These are phyloP conservation scores for Eremobia ochroleuca DNA, from an alignment of 2,888 invertebrate genomes.

Conservation along the genomic window DNA sequence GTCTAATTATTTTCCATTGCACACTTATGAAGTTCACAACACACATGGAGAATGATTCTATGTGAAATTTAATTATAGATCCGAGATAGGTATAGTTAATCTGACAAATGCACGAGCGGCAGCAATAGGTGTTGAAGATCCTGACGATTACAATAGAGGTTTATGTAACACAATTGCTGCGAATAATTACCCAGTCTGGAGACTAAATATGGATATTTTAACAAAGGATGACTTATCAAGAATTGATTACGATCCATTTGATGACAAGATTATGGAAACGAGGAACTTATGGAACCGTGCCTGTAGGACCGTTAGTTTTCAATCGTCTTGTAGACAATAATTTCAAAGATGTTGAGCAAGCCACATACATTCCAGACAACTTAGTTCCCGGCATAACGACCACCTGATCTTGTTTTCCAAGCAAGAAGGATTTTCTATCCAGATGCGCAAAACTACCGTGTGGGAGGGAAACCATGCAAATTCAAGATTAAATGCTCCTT, in stretches of 20 bases:
- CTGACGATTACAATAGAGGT: constrained; percentile 95
- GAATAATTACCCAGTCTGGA: constrained; percentile 89
- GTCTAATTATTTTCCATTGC: constrained; percentile 97
- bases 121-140: constrained; percentile 92
- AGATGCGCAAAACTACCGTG: constrained; percentile 88
- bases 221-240: constrained; percentile 79
- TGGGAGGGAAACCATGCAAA: constrained; percentile 71
- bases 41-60: constrained; percentile 92
- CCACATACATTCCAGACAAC: constrained; percentile 82
- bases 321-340: constrained; percentile 88
- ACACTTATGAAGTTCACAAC: constrained; percentile 96
- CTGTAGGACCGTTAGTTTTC: constrained; percentile 87
- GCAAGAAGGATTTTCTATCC: constrained; percentile 86
- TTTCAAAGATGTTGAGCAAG: constrained; percentile 88
- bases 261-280: constrained; percentile 85
- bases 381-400: constrained; percentile 87
- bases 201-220: constrained; percentile 84
- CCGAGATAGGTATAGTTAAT: constrained; percentile 95
- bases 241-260: constrained; percentile 84
- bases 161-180: constrained; percentile 95
- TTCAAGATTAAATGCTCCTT: constrained; percentile 69
- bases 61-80: constrained; percentile 97
- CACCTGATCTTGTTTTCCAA: constrained; percentile 89
- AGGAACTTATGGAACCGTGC: constrained; percentile 85
- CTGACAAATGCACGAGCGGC: constrained; percentile 89